Base-by-base conservation (phyloP, 2,113 vertebrate genomes). In the Pteronura brasiliensis region DNA sequence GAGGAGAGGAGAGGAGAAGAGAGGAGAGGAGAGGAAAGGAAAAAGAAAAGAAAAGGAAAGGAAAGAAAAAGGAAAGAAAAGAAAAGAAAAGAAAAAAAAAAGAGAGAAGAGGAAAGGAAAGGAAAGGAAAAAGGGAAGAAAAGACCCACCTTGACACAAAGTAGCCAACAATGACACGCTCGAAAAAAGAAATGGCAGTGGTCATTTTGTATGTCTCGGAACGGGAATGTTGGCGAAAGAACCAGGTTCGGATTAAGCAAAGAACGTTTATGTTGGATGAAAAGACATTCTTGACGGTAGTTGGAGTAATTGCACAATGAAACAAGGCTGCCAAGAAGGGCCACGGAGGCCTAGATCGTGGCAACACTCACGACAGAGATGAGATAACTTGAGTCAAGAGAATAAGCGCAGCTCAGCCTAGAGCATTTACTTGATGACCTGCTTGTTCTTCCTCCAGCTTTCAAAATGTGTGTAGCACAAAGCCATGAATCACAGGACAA, bases 351-450 rank as follows among this genome's bases (percentile, higher is more conserved):
- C 96, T 31, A 63, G 93, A 94, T 95, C 88, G 77, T 97, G 98
- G 98, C 98, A 98, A 98, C 98, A 97, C 98, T 98, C 98, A 95
- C 86, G 92, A 59, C 79, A 79, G 81, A 98, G 98, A 99, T 99
- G 98, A 99, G 99, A 98, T 98, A 98, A 97, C 88, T 87, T 69
- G 92, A 97, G 98, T 98, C 82, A 97, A 96, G 97, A 96, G 96
- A 98, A 96, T 96, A 98, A 97, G 95, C 42, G 86, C 93, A 52
- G 92, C 96, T 95, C 93, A 88, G 97, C 85, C 87, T 96, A 72
- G 74, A 98, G 96, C 92, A 76, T 88, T 97, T 74, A 85, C 87
- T 94, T 61, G 93, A 95, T 79, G 98, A 96, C 98, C 93, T 88
- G 97, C 97, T 74, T 95, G 93, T 96, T 96, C 93, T 93, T 93